Evolutionary conservation across 2,113 vertebrate species (phyloP).

Genomic region (Vicugna pacos): DNA sequence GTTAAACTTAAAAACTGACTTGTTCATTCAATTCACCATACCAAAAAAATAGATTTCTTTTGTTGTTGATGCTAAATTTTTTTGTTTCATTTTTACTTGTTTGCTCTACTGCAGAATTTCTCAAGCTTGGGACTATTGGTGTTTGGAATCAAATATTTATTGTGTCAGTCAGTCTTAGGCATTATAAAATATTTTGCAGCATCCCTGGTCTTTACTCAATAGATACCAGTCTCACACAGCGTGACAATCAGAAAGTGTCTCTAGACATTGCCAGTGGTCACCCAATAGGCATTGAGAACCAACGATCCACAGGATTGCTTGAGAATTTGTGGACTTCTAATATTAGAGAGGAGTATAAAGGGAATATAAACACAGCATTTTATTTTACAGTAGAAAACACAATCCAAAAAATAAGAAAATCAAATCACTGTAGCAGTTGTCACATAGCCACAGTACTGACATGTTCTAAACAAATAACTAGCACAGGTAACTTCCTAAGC

Average conservation of each 20-base stretch:
- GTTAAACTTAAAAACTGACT: neutral
- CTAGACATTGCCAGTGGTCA: neutral
- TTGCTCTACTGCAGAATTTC: neutral
- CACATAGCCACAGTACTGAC: neutral
- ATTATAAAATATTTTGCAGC: neutral
- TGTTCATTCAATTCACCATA: neutral
- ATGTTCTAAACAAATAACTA: neutral
- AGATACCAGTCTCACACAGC: neutral
- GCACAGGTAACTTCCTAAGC: neutral
- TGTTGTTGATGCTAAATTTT: neutral
- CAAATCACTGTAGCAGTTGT: neutral
- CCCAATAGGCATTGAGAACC: neutral
- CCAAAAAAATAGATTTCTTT: neutral
- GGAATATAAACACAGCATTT: neutral
- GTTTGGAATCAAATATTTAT: neutral
- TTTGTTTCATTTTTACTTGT: neutral
- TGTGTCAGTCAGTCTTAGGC: neutral
- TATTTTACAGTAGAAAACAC: neutral
- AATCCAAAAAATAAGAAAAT: neutral
- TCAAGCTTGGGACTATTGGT: neutral
- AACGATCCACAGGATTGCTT: neutral
- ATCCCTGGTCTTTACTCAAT: neutral
- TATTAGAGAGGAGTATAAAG: neutral
- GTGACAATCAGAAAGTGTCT: neutral
- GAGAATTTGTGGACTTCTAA: neutral